phyloP scores from a whole-genome alignment of 2,113 vertebrate species.

The Anoura caudifer region DNA sequence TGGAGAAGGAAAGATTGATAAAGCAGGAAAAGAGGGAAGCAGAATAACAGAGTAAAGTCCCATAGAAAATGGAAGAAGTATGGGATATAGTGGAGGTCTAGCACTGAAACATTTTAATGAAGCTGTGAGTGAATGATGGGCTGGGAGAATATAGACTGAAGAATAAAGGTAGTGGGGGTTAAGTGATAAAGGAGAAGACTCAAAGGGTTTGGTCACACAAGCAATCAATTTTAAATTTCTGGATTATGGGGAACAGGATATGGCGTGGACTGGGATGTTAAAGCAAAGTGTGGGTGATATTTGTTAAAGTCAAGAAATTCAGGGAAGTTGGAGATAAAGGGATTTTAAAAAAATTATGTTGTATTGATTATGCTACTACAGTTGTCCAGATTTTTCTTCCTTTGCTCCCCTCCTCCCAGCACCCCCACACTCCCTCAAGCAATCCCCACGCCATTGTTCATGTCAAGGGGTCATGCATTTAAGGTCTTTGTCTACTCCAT shows the following conservation, averaged over 20 bases:
- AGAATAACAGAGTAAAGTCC: background rate
- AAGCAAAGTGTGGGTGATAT: background rate
- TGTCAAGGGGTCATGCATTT: no score
- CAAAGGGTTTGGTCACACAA: background rate
- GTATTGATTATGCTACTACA: no score
- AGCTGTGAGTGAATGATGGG: background rate
- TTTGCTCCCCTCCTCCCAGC: no score
- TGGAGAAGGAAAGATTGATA: background rate
- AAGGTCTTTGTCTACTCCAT: no score
- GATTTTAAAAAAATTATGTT: no score
- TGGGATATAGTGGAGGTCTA: background rate
- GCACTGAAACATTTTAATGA: background rate
- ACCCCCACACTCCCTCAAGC: no score
- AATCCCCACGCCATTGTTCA: no score
- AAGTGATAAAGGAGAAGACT: background rate
- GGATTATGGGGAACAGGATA: background rate
- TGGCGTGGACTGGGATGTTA: background rate
- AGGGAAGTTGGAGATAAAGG: background rate
- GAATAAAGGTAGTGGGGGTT: background rate
- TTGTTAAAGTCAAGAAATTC: background rate
- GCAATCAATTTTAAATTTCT: background rate
- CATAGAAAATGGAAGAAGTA: background rate
- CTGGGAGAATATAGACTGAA: background rate
- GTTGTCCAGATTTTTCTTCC: no score
- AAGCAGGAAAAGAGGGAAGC: background rate